Base-by-base conservation (phyloP, 2,888 invertebrate species). In the Tipula lateralis region DNA sequence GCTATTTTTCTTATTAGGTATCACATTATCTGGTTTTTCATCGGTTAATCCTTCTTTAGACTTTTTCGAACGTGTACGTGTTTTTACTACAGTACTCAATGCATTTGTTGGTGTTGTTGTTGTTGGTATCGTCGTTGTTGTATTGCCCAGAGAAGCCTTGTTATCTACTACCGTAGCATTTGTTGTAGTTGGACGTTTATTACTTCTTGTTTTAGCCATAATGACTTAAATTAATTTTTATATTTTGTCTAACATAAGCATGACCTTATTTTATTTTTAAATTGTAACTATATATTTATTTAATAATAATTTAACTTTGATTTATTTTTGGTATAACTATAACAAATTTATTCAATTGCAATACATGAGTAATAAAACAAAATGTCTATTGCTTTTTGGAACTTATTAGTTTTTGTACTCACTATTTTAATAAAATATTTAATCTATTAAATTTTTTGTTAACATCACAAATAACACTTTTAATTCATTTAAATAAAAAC, bases 131-230 rank as follows among this genome's bases (percentile, higher is more conserved):
- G 66, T 66, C 66, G 66, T 66, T 66, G 66, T 66, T 66, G 66
- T 66, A 66, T 66, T 66, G 44, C 3, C 44, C 44, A 44, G 16
- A 44, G 44, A 44, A 19, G 24, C 66, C 66, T 66, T 66, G 66
- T 24, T 24, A 66, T 66, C 66, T 66, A 66, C 66, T 66, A 24
- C 66, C 24, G 66, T 66, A 66, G 66, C 24, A 13, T 66, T 66
- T 66, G 66, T 12, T 66, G 1, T 66, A 24, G 24, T 66, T 66
- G 66, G 24, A 66, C 66, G 66, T 66, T 66, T 66, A 66, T 66
- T 66, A 66, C 66, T 66, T 66, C 66, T 66, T 66, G 66, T 66
- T 66, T 66, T 66, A 66, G 66, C 66, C 66, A 66, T 66, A 9
- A 66, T 66, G 66, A 66, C 66, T 66, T 44, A 66, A 44, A 44